phyloP scores from a whole-genome alignment of 2,888 invertebrate species.

The Drosophila rubida region DNA sequence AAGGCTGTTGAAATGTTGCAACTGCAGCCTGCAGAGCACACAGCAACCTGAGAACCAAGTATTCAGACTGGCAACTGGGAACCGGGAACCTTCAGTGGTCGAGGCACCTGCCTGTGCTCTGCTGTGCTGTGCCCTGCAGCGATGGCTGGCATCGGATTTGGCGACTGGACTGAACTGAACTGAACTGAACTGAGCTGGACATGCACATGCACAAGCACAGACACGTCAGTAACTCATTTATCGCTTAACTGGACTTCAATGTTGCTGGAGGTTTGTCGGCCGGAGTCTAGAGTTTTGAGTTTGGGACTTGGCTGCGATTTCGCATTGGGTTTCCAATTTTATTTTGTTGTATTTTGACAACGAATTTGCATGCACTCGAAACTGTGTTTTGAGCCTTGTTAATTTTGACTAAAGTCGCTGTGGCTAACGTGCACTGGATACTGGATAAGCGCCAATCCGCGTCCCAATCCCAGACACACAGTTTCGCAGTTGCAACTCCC shows the following conservation, averaged over 20 bases:
- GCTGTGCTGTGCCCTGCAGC: conserved; percentile 45
- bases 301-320: conserved; percentile 25
- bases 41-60: background rate
- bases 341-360: conserved; percentile 73
- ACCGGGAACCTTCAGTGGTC: conserved; percentile 18
- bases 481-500: conserved; percentile 21
- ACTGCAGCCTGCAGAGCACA: conserved; percentile 59
- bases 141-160: conserved; percentile 37
- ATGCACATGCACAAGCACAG: conserved; percentile 71
- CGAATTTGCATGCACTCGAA: conserved; percentile 83
- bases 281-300: conserved; percentile 15
- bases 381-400: conserved; percentile 83
- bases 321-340: conserved; percentile 42
- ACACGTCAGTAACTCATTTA: conserved; percentile 80
- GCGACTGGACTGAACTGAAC: conserved; percentile 25
- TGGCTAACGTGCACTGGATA: conserved; percentile 61
- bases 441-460: conserved; percentile 52
- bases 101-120: conserved; percentile 62
- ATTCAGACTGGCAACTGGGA: conserved; percentile 1
- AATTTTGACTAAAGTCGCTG: conserved; percentile 75
- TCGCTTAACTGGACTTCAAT: conserved; percentile 71
- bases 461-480: conserved; percentile 20
- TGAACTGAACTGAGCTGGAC: conserved; percentile 42
- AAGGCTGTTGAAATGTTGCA: conserved; percentile 80
- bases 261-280: background rate